Percentiles rank a stretch among this genome's conserved stretches.
Evolutionary conservation across 2,113 vertebrate genomes (phyloP).

Genomic region (Cebidichthys violaceus): DNA sequence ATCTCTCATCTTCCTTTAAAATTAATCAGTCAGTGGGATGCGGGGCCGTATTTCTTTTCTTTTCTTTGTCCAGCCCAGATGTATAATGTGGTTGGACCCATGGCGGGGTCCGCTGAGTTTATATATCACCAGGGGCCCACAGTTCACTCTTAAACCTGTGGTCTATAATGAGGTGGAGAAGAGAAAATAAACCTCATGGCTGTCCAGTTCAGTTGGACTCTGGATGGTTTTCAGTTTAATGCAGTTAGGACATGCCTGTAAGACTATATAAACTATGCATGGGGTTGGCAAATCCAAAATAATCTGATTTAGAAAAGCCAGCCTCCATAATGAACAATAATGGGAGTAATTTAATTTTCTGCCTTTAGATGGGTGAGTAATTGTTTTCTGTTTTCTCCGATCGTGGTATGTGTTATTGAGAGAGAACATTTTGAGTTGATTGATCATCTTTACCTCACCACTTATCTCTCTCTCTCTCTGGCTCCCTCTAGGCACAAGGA

Average conservation of each 20-base stretch:
- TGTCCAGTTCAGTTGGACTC: slow-evolving; percentile 45
- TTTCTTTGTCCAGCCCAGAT: slow-evolving; percentile 32
- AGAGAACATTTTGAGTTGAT: slow-evolving; percentile 16
- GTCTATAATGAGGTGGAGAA: slow-evolving; percentile 68
- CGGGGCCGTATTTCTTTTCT: slow-evolving; percentile 40
- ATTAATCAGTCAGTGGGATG: slow-evolving; percentile 17
- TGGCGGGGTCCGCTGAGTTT: slow-evolving; percentile 58
- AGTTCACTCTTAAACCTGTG: slow-evolving; percentile 65
- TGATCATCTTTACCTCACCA: slow-evolving; percentile 14
- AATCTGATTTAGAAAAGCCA: slow-evolving; percentile 39
- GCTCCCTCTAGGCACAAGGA: slow-evolving; percentile 42
- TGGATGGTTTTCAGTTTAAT: slow-evolving; percentile 49
- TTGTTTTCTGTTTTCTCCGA: slow-evolving; percentile 30
- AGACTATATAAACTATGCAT: slow-evolving; percentile 28
- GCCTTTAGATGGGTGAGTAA: slow-evolving; percentile 6
- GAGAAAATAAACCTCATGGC: slow-evolving; percentile 65
- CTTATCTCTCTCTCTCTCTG: slow-evolving; percentile 29
- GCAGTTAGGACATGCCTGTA: slow-evolving; percentile 47
- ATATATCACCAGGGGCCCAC: slow-evolving; percentile 76
- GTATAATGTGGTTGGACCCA: slow-evolving; percentile 38
- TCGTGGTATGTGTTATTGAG: slow-evolving; percentile 5
- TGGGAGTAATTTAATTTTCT: neutral
- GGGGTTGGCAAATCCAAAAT: slow-evolving; percentile 48
- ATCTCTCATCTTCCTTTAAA: slow-evolving; percentile 44
- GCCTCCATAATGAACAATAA: slow-evolving; percentile 4